A percentile compares a stretch with the other conserved stretches of the same genome.
Evolutionary conservation across 1,140 invertebrate species (phyloP).

Genomic region (Pachyrhynchus sulphureomaculatus): DNA sequence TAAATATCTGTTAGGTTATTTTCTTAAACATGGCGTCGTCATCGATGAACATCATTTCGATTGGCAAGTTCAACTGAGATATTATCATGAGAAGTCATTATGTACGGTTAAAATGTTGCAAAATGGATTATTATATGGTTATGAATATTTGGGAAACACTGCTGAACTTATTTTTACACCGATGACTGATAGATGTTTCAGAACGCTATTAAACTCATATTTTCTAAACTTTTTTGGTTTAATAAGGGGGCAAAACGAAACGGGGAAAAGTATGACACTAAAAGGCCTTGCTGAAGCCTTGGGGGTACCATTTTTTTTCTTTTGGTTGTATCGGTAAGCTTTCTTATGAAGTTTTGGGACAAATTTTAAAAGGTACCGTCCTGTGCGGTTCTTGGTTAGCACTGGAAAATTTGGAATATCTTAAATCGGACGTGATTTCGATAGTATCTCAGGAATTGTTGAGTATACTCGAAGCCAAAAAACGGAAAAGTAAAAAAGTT

Average conservation of each 20-base stretch:
- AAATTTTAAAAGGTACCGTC: constrained; percentile 80
- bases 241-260: constrained; percentile 77
- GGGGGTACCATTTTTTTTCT: constrained; percentile 85
- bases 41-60: constrained; percentile 63
- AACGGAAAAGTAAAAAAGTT: constrained; percentile 66
- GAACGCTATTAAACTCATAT: constrained; percentile 82
- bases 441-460: constrained; percentile 56
- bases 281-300: constrained; percentile 80
- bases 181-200: constrained; percentile 78
- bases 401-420: constrained; percentile 64
- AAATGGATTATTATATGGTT: constrained; percentile 79
- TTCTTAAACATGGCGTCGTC: constrained; percentile 16
- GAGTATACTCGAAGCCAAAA: constrained; percentile 74
- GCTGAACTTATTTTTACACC: constrained; percentile 75
- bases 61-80: constrained; percentile 86
- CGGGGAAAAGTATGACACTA: constrained; percentile 87
- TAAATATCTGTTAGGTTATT: constrained; percentile 16
- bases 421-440: constrained; percentile 37
- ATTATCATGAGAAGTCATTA: constrained; percentile 81
- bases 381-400: constrained; percentile 87
- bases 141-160: constrained; percentile 84
- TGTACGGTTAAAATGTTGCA: constrained; percentile 83
- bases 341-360: constrained; percentile 84
- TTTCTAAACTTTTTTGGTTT: constrained; percentile 75
- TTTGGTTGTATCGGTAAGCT: constrained; percentile 91